A percentile compares a stretch with the other conserved stretches of the same genome.
Conservation (phyloP, 2,113 vertebrate genomes). For the Neomonachus schauinslandi region DNA sequence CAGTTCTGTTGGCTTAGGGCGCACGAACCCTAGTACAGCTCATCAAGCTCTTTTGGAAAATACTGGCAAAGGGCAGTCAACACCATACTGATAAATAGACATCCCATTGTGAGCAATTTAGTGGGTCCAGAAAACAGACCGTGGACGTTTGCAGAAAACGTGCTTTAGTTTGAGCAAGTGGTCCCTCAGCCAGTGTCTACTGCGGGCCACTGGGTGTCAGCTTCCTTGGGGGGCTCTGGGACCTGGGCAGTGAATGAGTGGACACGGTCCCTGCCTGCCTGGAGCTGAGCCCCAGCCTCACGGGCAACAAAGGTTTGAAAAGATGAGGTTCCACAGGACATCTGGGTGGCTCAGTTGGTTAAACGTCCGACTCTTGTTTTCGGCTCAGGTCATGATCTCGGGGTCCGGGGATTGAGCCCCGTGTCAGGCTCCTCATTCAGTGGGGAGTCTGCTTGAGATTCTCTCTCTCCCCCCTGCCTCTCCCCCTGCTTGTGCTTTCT, state of each 20-base stretch:
- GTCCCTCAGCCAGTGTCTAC: not conserved
- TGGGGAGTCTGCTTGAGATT: not conserved
- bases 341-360: not conserved
- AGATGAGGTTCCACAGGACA: not conserved
- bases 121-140: not conserved
- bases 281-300: not conserved
- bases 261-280: not conserved
- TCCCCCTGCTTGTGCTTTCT: rapidly evolving
- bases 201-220: rapidly evolving
- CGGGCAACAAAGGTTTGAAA: rapidly evolving
- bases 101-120: rapidly evolving
- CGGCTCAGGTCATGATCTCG: not conserved
- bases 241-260: not conserved
- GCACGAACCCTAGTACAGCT: rapidly evolving
- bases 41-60: not conserved
- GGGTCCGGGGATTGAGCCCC: not conserved
- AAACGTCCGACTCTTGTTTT: not conserved
- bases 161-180: not conserved
- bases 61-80: not conserved
- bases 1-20: not conserved
- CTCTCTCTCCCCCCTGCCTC: not conserved
- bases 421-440: not conserved
- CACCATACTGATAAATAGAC: rapidly evolving
- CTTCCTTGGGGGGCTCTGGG: not conserved
- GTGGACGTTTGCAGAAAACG: not conserved